Base-by-base conservation (phyloP, 2,888 invertebrate species). In the Stenodera caucasica region DNA sequence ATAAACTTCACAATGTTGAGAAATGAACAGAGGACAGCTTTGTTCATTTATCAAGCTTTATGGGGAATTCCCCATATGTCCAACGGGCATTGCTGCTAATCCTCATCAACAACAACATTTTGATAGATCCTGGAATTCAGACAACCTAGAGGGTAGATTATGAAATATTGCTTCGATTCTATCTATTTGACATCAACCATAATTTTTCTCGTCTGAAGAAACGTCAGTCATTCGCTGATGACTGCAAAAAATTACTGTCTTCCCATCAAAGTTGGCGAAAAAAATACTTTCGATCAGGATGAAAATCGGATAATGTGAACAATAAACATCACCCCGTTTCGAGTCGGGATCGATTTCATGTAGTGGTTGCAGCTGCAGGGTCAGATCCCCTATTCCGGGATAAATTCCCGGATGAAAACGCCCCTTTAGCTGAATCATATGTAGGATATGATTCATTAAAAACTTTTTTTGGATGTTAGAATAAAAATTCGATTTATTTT, bases 41-140 rank as follows among this genome's bases (percentile, higher is more conserved):
- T 45, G 40, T 49, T 54, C 58, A 61, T 57, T 61, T 58, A 58
- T 58, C 57, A 61, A 55, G 58, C 58, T 55, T 40, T 58, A 49
- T 53, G 12, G 12, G 49, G 55, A 40, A 58, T 51, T 61, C 52
- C 55, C 49, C 18, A n/a, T 52, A n/a, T 49, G 45, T 45, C 14
- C 15, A 2, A 29, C 14, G 8, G 8, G 29, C n/a, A 45, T 55
- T 45, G 40, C 26, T 53, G 15, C 8, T 35, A 35, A 45, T 21
- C 21, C 45, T 12, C 0, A 45, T 12, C 23, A 45, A 21, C 45
- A 23, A 12, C 45, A 37, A 15, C n/a, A 45, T 23, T 23, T n/a
- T n/a, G 23, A 21, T 45, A 11, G 3, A 12, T 12, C 11, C 21
- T 40, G 18, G 1, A 35, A 35, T 15, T 37, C 8, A 15, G 8